A percentile compares a stretch with the other conserved stretches of the same genome.
phyloP scores from a whole-genome alignment of 1,140 invertebrate genomes.

The Drepana arcuata region DNA sequence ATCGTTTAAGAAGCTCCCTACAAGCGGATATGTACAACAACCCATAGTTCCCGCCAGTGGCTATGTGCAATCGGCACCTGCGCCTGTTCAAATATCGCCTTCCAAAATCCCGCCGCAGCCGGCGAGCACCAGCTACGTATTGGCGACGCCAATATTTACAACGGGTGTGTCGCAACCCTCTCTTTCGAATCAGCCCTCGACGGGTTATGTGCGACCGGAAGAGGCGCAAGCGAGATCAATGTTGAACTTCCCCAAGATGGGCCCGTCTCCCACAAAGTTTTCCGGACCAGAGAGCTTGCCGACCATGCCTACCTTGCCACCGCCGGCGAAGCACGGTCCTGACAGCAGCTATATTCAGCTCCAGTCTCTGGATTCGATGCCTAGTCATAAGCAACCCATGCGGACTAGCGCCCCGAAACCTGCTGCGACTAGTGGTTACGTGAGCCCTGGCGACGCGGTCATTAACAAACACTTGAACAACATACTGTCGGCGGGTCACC shows the following conservation, averaged over 20 bases:
- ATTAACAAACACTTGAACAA: constrained; percentile 60
- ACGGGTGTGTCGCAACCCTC: constrained; percentile 25
- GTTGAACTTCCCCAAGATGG: constrained; percentile 37
- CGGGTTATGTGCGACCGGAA: constrained; percentile 48
- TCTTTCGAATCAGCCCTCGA: constrained; percentile 25
- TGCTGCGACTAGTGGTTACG: constrained; percentile 41
- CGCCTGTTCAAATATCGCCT: constrained; percentile 21
- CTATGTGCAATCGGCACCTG: constrained; percentile 43
- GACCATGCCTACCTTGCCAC: constrained; percentile 52
- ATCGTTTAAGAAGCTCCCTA: constrained; percentile 41
- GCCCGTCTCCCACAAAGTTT: constrained; percentile 30
- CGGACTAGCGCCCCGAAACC: constrained; percentile 41
- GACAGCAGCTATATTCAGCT: constrained; percentile 59
- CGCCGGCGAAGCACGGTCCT: constrained; percentile 35
- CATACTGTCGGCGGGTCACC: constrained; percentile 36
- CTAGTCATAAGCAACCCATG: constrained; percentile 46
- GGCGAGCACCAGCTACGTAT: constrained; percentile 51
- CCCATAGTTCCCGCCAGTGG: constrained; percentile 30
- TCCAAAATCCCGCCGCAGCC: constrained; percentile 24
- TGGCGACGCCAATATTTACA: constrained; percentile 50
- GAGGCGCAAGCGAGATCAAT: constrained; percentile 35
- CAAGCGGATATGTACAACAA: constrained; percentile 43
- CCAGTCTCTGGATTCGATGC: constrained; percentile 48
- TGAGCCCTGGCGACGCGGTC: constrained; percentile 48
- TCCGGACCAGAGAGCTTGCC: constrained; percentile 59